Evolutionary conservation across 1,140 invertebrate species (phyloP), one percentile per base, ranked within the genome.

Genomic region (Ceratitis capitata): DNA sequence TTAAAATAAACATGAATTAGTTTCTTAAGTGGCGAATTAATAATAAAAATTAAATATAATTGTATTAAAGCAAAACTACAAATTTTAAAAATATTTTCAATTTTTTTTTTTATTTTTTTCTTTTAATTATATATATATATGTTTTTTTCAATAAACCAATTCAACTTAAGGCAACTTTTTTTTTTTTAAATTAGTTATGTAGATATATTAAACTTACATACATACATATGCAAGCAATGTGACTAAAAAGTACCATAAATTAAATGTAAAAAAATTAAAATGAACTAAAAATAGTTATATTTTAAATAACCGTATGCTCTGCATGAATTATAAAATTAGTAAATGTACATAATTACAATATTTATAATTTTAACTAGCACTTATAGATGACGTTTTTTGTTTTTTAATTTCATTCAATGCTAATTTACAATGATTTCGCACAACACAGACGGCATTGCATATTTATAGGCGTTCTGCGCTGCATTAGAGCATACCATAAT

Each of bases 91-190:
- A n/a, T 53, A 3, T 23, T 53, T 23, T 53, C 0, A n/a, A n/a
- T 53, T 23, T 53, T 12, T 45, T 39, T 19, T 45, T n/a, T 45
- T 23, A 45, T 7, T 23, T 45, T 39, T 78, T 45, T 42, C 6
- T 42, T 42, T 78, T 42, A 10, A n/a, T 78, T 78, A n/a, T n/a
- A n/a, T n/a, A n/a, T n/a, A n/a, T n/a, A n/a, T n/a, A n/a, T n/a
- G n/a, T 78, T 45, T 23, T 78, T 78, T 78, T 78, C 42, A 78
- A 78, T 35, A 42, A 78, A 45, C 69, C 69, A 78, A 78, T 78
- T 78, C 19, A 45, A 45, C 39, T 78, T 45, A 78, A 61, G 29
- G 58, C 58, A 61, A 61, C 29, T 61, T 61, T 32, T 61, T 61
- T 61, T 32, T 61, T 61, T 61, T 29, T 26, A 61, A 45, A 45